These are phyloP conservation scores for Eueremaeus valkanovi DNA, from an alignment of 2,888 invertebrate species.

Conservation along the genomic window DNA sequence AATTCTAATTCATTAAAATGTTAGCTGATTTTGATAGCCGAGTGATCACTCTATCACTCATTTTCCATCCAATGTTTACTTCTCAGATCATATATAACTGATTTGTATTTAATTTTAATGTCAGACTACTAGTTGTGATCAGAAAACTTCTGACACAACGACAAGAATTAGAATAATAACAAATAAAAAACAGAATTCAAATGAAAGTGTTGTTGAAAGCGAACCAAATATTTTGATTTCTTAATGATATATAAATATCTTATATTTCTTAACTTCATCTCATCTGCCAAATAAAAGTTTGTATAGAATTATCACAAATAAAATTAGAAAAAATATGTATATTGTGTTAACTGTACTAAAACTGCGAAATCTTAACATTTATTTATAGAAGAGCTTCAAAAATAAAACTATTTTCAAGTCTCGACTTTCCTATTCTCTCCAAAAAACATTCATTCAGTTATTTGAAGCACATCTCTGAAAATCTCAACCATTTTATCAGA, in stretches of 20 bases:
- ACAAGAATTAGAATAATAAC: background rate
- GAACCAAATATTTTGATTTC: no score
- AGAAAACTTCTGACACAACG: no score
- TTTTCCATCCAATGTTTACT: background rate
- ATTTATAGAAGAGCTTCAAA: background rate
- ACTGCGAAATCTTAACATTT: background rate
- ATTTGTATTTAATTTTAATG: no score
- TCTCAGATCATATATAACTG: background rate
- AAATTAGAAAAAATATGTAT: background rate
- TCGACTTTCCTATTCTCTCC: background rate
- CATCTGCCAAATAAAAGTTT: background rate
- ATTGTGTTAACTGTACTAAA: no score
- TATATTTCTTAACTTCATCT: background rate
- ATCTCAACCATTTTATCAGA: background rate
- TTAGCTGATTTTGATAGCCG: constrained; percentile 9
- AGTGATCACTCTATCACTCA: background rate
- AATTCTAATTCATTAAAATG: background rate
- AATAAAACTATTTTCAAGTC: background rate
- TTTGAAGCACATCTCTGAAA: background rate
- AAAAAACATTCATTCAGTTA: no score
- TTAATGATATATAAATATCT: background rate
- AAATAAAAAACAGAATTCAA: background rate
- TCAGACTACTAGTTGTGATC: no score
- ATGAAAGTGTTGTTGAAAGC: background rate
- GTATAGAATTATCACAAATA: background rate